Evolutionary conservation across 2,113 vertebrate species (phyloP).

Genomic region (Odobenus rosmarus): DNA sequence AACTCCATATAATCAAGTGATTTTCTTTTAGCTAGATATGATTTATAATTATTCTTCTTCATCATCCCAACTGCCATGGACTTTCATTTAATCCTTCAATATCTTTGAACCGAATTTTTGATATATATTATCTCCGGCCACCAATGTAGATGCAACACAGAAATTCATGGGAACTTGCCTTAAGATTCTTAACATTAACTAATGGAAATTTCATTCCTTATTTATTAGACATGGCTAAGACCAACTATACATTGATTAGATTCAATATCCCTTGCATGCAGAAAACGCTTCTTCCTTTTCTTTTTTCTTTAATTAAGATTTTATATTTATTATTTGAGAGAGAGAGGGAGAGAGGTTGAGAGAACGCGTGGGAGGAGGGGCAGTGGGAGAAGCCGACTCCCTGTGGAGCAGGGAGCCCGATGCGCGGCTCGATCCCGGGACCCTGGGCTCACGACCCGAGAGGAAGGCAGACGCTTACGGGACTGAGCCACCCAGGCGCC

Average conservation of each 20-base stretch:
- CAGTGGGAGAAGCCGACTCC: not conserved
- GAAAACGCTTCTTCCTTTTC: not conserved
- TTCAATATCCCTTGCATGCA: not conserved
- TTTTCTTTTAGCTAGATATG: not conserved
- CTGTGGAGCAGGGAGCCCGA: not conserved
- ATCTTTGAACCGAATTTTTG: not conserved
- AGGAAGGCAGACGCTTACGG: not conserved
- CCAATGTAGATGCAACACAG: not conserved
- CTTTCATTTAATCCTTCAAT: not conserved
- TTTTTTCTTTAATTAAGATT: not conserved
- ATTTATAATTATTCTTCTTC: not conserved
- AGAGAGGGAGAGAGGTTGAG: not conserved
- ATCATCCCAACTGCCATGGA: not conserved
- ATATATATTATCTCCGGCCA: not conserved
- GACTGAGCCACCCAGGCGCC: not conserved
- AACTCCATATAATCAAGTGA: not conserved
- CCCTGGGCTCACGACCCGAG: not conserved
- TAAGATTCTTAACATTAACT: not conserved
- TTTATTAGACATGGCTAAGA: not conserved
- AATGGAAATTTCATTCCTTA: not conserved
- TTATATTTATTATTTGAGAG: not conserved
- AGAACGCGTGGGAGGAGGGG: too few species aligned
- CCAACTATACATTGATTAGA: not conserved
- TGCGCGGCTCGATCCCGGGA: not conserved
- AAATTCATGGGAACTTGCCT: not conserved